These are phyloP conservation scores for Anthonomus grandis DNA, from an alignment of 1,140 invertebrate genomes.

Conservation along the genomic window DNA sequence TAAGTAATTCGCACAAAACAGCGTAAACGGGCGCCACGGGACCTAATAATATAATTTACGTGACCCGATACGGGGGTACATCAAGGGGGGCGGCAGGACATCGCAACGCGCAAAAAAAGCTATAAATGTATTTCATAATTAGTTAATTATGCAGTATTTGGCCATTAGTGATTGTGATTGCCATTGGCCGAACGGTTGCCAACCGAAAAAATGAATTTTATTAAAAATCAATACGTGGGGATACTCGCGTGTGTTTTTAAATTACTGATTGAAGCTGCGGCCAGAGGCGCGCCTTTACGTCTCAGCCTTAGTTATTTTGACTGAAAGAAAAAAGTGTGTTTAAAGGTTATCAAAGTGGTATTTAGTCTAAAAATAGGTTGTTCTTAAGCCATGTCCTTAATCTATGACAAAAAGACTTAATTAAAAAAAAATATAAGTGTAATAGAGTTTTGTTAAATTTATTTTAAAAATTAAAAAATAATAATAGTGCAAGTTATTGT, in stretches of 20 bases:
- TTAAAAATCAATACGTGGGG: constrained; percentile 46
- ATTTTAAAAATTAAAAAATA: too few species aligned
- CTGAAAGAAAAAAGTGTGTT: too few species aligned
- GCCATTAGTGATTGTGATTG: constrained; percentile 46
- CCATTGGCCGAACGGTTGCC: constrained; percentile 46
- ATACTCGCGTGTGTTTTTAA: constrained; percentile 48
- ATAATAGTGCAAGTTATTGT: too few species aligned
- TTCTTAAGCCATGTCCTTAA: too few species aligned
- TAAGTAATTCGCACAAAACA: constrained; percentile 23
- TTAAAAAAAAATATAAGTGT: too few species aligned
- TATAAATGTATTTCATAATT: constrained; percentile 45
- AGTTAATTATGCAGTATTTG: constrained; percentile 46
- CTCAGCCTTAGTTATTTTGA: too few species aligned
- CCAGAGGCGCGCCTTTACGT: constrained; percentile 12
- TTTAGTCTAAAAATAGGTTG: too few species aligned
- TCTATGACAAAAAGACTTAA: too few species aligned
- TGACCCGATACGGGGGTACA: neutral
- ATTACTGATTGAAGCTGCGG: constrained; percentile 45
- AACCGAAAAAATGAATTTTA: constrained; percentile 49
- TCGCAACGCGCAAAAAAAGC: constrained; percentile 35
- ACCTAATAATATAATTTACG: constrained; percentile 38
- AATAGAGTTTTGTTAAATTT: too few species aligned
- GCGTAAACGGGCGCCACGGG: constrained; percentile 1
- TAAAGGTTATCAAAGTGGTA: too few species aligned
- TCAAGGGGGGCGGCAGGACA: constrained; percentile 25